Conservation (phyloP, 2,888 invertebrate species). For the Stenoptilia bipunctidactyla region DNA sequence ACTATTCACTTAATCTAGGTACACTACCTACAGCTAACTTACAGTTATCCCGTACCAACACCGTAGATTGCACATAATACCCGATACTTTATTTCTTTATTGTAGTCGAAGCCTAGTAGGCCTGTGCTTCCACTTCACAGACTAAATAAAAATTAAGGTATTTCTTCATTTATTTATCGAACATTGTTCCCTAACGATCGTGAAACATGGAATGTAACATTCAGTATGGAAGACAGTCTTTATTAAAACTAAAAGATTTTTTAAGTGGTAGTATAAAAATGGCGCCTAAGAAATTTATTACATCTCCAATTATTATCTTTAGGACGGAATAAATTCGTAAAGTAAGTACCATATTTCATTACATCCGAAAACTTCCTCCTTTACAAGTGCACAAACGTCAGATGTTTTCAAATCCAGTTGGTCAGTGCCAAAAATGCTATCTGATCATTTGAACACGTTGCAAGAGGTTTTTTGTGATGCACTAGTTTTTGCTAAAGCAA, state of each 20-base stretch:
- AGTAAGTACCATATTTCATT: constrained; percentile 28
- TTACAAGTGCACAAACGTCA: neutral
- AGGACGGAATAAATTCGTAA: constrained; percentile 61
- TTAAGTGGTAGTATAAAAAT: constrained; percentile 14
- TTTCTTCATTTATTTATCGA: constrained; percentile 25
- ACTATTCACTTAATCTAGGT: constrained; percentile 27
- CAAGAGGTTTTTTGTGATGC: constrained; percentile 9
- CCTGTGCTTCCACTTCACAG: constrained; percentile 35
- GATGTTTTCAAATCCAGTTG: neutral
- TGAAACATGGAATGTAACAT: constrained; percentile 34
- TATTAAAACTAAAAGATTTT: constrained; percentile 28
- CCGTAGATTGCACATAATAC: constrained; percentile 88
- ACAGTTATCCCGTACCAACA: constrained; percentile 73
- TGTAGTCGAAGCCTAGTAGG: constrained; percentile 61
- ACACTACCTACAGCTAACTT: constrained; percentile 31
- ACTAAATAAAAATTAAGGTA: constrained; percentile 66
- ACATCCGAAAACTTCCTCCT: too few relatives aligned
- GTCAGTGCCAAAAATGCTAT: neutral
- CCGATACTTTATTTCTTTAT: constrained; percentile 77
- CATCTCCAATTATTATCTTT: constrained; percentile 8
- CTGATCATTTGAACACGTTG: constrained; percentile 5
- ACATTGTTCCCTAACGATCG: constrained; percentile 21
- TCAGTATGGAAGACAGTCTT: constrained; percentile 54
- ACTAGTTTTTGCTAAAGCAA: too few relatives aligned
- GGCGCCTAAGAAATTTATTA: neutral